Conservation (phyloP, 1,140 invertebrate genomes). For the Heliconius congener region DNA sequence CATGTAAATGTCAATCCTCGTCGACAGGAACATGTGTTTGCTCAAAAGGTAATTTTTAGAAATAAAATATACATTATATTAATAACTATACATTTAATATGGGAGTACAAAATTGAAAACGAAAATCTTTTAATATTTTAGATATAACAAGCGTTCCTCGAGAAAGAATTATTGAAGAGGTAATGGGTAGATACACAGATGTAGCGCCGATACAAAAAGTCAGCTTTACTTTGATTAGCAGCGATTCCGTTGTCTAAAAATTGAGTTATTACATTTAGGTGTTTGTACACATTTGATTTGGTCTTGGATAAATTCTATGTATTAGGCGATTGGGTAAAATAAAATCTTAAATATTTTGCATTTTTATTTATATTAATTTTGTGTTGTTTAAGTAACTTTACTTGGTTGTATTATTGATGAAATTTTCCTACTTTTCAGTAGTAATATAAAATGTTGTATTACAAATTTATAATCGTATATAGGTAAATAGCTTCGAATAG, state of each 20-base stretch:
- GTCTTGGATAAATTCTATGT: not conserved
- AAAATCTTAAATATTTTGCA: not conserved
- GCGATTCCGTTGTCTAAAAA: constrained; percentile 41
- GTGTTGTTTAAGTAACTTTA: not conserved
- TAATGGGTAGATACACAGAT: constrained; percentile 62
- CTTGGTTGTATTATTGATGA: too few relatives aligned
- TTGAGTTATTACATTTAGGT: not conserved
- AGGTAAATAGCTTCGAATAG: too few relatives aligned
- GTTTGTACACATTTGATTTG: not conserved
- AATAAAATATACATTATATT: not conserved
- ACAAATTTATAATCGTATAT: not conserved
- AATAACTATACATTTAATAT: constrained; percentile 43
- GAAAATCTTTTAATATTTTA: constrained; percentile 48
- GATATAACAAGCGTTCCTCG: constrained; percentile 55
- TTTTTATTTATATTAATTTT: constrained; percentile 1
- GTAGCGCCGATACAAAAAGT: constrained; percentile 60
- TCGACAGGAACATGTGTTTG: constrained; percentile 46
- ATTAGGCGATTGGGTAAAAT: not conserved
- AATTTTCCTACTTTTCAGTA: not conserved
- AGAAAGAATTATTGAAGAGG: constrained; percentile 65
- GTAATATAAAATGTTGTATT: not conserved
- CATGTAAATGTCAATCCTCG: constrained; percentile 42
- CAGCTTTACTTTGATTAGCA: constrained; percentile 55
- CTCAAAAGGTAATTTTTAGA: constrained; percentile 51
- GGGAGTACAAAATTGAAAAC: constrained; percentile 59